Evolutionary conservation across 2,113 vertebrate genomes (phyloP), one percentile per base, ranked within the genome.

Genomic region (Apaloderma vittatum): DNA sequence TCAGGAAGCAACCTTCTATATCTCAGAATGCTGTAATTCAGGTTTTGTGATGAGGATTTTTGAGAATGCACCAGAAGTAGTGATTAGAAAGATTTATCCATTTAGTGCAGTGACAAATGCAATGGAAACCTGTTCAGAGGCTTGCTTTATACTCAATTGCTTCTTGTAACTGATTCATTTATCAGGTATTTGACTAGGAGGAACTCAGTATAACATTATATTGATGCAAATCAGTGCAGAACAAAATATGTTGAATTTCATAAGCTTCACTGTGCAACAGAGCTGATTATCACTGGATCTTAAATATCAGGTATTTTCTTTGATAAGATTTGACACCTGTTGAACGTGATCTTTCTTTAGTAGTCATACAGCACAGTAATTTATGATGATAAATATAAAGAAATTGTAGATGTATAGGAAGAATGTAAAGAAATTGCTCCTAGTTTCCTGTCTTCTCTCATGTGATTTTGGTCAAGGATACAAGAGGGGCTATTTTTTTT

Each of bases 101-200:
- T 77, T 85, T 97, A 88, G 94, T 93, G 55, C 62, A 86, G 62
- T 91, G 88, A 95, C 76, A 97, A 98, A 96, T 90, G 73, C 58
- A 95, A 93, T 93, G 87, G 84, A 97, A 96, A 94, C 37, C 43
- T 81, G 87, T 87, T 94, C 90, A 73, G 65, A 96, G 65, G 54
- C 92, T 96, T 95, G 86, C 95, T 95, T 62, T 96, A 77, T 96
- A 88, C 59, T 82, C 96, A 95, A 74, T 97, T 97, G 68, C 96
- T 94, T 88, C 90, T 92, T 96, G 72, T 88, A 96, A 91, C 90
- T 9, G 32, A 94, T 96, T 94, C 88, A 97, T 97, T 97, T 96
- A 82, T 97, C 93, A 97, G 90, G 18, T 91, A 74, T 97, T 94
- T 93, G 93, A 94, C 90, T 94, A 90, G 84, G 73, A 96, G 57